Conservation (phyloP, 2,113 vertebrate species). For the Melanocharis versteri region DNA sequence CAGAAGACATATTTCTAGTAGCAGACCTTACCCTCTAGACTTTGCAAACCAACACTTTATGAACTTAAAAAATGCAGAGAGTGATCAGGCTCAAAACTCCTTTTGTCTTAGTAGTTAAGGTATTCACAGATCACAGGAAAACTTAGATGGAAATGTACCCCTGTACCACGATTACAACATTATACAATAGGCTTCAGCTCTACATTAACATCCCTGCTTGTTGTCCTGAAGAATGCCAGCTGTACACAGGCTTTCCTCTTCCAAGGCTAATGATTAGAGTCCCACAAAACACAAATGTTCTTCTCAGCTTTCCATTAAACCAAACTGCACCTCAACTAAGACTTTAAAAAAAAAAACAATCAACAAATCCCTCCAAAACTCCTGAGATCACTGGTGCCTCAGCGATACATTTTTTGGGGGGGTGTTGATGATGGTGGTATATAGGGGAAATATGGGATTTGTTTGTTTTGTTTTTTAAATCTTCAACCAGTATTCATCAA, state of each 20-base stretch:
- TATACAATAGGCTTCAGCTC: not conserved
- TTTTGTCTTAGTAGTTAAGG: not conserved
- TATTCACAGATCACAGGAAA: not conserved
- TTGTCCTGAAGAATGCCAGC: not conserved
- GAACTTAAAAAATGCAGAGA: not conserved
- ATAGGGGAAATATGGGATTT: not conserved
- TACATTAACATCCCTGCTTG: not conserved
- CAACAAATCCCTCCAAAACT: not conserved
- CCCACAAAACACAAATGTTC: not conserved
- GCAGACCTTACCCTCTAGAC: not conserved
- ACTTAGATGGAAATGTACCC: not conserved
- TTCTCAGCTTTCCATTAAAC: not conserved
- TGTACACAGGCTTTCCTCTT: not conserved
- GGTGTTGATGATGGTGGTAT: not conserved
- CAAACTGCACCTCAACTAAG: not conserved
- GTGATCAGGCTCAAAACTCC: not conserved
- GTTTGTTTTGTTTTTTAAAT: not conserved
- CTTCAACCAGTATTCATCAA: not conserved
- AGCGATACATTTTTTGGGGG: not conserved
- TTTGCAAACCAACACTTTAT: not conserved
- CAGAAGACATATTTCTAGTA: not conserved
- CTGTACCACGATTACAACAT: not conserved
- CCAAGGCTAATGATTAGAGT: not conserved
- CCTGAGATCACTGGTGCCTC: not conserved
- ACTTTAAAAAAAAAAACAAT: not conserved